Base-by-base conservation (phyloP, 2,113 vertebrate genomes). In the Nycticryphes semicollaris region DNA sequence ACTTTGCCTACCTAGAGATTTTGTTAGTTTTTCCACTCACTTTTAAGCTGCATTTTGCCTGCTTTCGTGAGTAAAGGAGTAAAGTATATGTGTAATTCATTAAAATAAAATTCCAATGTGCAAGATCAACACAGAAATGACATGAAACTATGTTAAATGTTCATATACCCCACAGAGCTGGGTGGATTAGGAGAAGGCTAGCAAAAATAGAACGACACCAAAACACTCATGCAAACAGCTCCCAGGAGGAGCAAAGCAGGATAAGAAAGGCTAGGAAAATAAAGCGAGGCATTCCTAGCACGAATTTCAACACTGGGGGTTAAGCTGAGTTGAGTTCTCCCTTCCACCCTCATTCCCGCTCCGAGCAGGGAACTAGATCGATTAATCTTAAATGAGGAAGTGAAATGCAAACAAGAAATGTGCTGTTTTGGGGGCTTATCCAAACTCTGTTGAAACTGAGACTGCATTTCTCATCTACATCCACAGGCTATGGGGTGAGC, bases 201-300 rank as follows among this genome's bases (percentile, higher is more conserved):
- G 93, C 81, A 79, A 93, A 95, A 94, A 93, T 78, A 94, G 87
- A 79, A 62, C 7, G 77, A 83, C 81, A 94, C 87, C 87, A 91
- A 83, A 86, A 91, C 91, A 93, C 93, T 96, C 90, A 57, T 22
- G 76, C 95, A 93, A 96, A 96, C 80, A 93, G 90, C 95, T 94
- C 95, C 95, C 95, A 67, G 77, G 95, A 86, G 93, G 84, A 57
- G 90, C 23, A 27, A 35, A 70, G 80, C 87, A 89, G 93, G 70
- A 86, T 78, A 83, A 86, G 84, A 79, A 82, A 94, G 87, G 90
- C 90, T 79, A 75, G 91, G 88, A 93, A 96, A 96, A 96, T 79
- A 94, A 75, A 85, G 91, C 7, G 7, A 91, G 91, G 76, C 76
- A 93, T 96, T 96, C 93, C 90, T 89, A 1, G 7, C 84, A 82